Percentiles rank a stretch among this genome's conserved stretches.
phyloP scores from a whole-genome alignment of 1,140 invertebrate species.

The Caenorhabditis remanei region DNA sequence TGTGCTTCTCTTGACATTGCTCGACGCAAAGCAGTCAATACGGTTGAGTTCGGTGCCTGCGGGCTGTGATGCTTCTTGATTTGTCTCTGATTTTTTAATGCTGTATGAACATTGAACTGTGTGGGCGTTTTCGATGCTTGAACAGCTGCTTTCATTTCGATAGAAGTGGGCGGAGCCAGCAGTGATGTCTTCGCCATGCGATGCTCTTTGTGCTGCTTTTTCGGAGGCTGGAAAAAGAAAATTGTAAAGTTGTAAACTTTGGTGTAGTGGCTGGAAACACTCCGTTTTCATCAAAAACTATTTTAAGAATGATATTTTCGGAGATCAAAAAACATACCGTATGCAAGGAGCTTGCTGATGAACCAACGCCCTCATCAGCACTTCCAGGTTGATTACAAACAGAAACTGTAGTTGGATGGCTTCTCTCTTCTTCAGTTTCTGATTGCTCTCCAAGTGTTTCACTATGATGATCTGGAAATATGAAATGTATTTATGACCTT shows the following conservation, averaged over 20 bases:
- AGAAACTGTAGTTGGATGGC: slow-evolving; percentile 29
- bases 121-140: slow-evolving; percentile 46
- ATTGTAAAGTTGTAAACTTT: not conserved
- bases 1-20: slow-evolving; percentile 59
- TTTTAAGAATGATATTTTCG: no score
- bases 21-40: slow-evolving; percentile 58
- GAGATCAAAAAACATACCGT: not conserved
- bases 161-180: slow-evolving; percentile 61
- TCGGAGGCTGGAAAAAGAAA: not conserved
- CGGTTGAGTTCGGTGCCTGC: slow-evolving; percentile 37
- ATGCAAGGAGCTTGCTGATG: slow-evolving; percentile 11
- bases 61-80: slow-evolving; percentile 39
- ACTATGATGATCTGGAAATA: slow-evolving; percentile 33
- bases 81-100: slow-evolving; percentile 38
- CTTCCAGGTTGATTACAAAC: not conserved
- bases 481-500: not conserved
- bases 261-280: not conserved
- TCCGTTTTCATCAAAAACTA: not conserved
- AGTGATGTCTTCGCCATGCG: slow-evolving; percentile 64
- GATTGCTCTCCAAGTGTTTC: slow-evolving; percentile 24
- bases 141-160: slow-evolving; percentile 63
- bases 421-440: slow-evolving; percentile 27
- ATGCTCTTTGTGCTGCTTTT: slow-evolving; percentile 34
- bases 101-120: slow-evolving; percentile 38
- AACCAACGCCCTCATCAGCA: slow-evolving; percentile 32